Conservation (phyloP, 2,113 vertebrate genomes). For the Leuciscus idus region DNA sequence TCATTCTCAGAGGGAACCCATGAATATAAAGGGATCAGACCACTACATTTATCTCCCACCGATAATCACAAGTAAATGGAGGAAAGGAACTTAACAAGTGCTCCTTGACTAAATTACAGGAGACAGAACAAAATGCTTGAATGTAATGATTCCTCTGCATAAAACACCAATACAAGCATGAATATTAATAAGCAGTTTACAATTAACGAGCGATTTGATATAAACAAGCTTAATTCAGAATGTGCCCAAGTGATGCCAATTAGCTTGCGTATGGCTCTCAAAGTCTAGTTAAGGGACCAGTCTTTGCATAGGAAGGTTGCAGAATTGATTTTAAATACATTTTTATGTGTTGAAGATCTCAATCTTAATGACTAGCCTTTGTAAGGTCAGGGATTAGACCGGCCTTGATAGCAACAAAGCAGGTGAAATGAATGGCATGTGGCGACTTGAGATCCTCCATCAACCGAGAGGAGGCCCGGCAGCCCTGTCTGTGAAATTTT, state of each 20-base stretch:
- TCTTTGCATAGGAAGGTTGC: constrained; percentile 74
- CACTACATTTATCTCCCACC: background rate
- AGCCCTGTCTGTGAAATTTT: constrained; percentile 44
- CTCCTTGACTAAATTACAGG: constrained; percentile 14
- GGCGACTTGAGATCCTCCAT: constrained; percentile 56
- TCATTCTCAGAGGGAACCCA: background rate
- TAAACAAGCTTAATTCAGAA: background rate
- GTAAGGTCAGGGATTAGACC: constrained; percentile 67
- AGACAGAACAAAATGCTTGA: background rate
- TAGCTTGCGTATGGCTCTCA: constrained; percentile 49
- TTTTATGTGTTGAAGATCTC: constrained; percentile 74
- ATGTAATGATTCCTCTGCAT: background rate
- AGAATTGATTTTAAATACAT: constrained; percentile 77
- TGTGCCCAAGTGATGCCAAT: background rate
- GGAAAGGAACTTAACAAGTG: constrained; percentile 8
- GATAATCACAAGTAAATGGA: constrained; percentile 20
- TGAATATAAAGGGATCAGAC: constrained; percentile 31
- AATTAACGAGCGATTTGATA: background rate
- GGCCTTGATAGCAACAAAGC: constrained; percentile 65
- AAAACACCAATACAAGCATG: background rate
- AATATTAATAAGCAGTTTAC: background rate
- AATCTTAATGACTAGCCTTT: constrained; percentile 75
- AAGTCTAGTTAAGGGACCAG: constrained; percentile 56
- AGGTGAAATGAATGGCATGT: constrained; percentile 65
- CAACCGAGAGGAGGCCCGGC: constrained; percentile 45